Evolutionary conservation across 2,888 invertebrate genomes (phyloP), one percentile per base, ranked within the genome.

Genomic region (Leptopterna dolabrata): DNA sequence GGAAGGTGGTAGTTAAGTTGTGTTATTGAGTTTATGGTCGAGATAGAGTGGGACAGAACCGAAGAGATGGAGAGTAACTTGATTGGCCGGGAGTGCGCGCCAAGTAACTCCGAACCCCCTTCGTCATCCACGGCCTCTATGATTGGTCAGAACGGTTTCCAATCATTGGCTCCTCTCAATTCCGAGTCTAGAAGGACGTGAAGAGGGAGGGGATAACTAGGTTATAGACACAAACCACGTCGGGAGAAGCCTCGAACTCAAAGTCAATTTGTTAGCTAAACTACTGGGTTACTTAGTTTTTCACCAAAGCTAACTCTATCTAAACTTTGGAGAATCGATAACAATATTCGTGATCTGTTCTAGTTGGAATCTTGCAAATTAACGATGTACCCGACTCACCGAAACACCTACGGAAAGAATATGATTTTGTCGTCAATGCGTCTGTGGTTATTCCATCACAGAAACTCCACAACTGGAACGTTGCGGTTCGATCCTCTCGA

Each of bases 61-160:
- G n/a, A n/a, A 14, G 19, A 78, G 19, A 45, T 24, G 78, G 45
- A 16, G 41, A 45, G 45, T 78, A 78, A 78, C 45, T 78, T 78
- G 78, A 78, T 78, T 78, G 78, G 78, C 78, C 19, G 43, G 78
- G 78, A 78, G 43, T 78, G 78, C 78, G 78, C 78, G 41, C 78
- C 78, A 78, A 78, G 43, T 78, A 78, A 73, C 73, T 63, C 63
- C 63, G 4, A 24, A 24, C 19, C 24, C 19, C 24, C 9, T 24
- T 24, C 63, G 63, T 45, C 45, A 16, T 16, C 45, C 7, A 14
- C 13, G 45, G n/a, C 27, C 43, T 78, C 81, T 81, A 81, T 55
- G 81, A 81, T 81, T 81, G 81, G 81, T 81, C 81, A 81, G 81
- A 81, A 81, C 81, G 81, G 81, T 81, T 81, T 81, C 81, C 81